Conservation (phyloP, 92 coral and sea anemone genomes). For the Palythoa heliodiscus region DNA sequence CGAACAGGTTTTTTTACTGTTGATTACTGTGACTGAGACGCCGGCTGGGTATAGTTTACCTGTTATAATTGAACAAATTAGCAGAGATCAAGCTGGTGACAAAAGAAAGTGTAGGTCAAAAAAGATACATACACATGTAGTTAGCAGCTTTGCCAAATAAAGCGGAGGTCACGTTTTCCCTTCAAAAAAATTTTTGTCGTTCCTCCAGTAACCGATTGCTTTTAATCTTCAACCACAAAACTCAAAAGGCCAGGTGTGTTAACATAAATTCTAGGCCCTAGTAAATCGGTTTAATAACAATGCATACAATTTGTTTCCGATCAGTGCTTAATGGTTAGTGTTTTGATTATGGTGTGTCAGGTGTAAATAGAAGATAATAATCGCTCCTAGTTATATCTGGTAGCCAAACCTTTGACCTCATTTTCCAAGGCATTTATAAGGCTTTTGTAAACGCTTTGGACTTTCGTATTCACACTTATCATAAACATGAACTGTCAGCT, state of each 20-base stretch:
- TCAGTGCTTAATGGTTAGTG: no score
- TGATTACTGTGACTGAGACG: background rate
- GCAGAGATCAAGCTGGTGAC: background rate
- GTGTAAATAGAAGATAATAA: no score
- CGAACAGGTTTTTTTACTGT: background rate
- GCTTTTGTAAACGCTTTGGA: no score
- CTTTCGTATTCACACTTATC: no score
- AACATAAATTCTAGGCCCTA: no score
- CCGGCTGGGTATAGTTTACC: background rate
- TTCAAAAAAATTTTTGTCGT: background rate
- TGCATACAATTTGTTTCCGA: no score
- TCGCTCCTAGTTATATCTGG: no score
- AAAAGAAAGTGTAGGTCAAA: background rate
- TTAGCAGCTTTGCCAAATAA: background rate
- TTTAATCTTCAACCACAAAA: background rate
- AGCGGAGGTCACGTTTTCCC: background rate
- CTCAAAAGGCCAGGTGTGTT: background rate
- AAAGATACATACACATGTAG: background rate
- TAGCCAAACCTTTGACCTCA: no score
- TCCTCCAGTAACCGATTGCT: background rate
- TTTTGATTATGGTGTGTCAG: no score
- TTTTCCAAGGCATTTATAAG: no score
- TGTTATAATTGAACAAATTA: background rate
- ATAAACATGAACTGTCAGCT: no score
- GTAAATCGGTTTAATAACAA: no score